These are phyloP conservation scores for Copidosoma aretas DNA, from an alignment of 2,888 invertebrate genomes.

Conservation along the genomic window DNA sequence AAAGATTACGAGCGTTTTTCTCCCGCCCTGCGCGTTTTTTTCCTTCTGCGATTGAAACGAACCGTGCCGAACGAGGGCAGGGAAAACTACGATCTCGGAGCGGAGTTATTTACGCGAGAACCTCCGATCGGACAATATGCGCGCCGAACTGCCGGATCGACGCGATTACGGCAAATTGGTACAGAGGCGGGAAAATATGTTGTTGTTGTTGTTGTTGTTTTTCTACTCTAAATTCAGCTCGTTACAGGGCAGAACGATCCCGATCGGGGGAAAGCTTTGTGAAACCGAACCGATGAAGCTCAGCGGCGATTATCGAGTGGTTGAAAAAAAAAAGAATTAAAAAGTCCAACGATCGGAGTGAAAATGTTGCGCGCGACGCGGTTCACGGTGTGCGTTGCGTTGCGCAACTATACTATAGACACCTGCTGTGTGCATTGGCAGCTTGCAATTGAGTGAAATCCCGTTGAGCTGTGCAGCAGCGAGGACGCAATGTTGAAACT, in stretches of 20 bases:
- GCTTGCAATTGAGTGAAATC: slow-evolving; percentile 22
- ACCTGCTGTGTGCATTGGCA: background rate
- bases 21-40: background rate
- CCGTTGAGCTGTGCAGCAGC: slow-evolving; percentile 13
- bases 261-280: too few species aligned
- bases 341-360: background rate
- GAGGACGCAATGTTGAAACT: slow-evolving; percentile 24
- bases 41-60: background rate
- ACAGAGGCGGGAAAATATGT: background rate
- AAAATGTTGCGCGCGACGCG: slow-evolving; percentile 5
- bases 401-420: slow-evolving; percentile 13
- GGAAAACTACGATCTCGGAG: background rate
- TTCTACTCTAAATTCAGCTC: background rate
- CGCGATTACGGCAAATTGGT: background rate
- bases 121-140: background rate
- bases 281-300: too few species aligned
- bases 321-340: background rate
- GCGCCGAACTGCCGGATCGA: background rate
- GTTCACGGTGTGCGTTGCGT: slow-evolving; percentile 4
- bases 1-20: background rate
- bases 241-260: background rate
- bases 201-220: too few species aligned
- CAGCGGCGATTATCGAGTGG: too few species aligned
- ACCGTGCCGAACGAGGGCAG: too few species aligned
- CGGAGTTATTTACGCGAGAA: background rate